Percentiles rank a stretch among this genome's conserved stretches.
Evolutionary conservation across 2,113 vertebrate species (phyloP).

Genomic region (Pao palembangensis): DNA sequence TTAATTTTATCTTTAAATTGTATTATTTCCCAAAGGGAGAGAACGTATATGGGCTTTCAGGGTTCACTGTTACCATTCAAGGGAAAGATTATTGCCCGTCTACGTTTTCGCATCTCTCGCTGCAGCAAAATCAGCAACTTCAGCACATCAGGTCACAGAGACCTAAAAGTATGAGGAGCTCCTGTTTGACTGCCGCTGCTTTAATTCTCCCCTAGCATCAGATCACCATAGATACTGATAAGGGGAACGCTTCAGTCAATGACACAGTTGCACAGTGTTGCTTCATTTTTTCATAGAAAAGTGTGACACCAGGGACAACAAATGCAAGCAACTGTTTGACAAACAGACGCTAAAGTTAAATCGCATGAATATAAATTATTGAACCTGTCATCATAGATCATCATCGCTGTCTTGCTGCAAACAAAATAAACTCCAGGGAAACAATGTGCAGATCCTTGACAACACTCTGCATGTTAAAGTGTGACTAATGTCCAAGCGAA

Average conservation of each 20-base stretch:
- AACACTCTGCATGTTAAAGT: no score
- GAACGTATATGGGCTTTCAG: neutral
- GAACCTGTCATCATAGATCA: no score
- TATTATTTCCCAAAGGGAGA: slow-evolving; percentile 5
- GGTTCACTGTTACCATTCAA: slow-evolving; percentile 13
- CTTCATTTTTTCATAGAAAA: no score
- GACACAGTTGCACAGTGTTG: slow-evolving; percentile 2
- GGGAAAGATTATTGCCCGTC: slow-evolving; percentile 9
- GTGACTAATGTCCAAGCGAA: no score
- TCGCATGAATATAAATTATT: no score
- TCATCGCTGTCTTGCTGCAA: no score
- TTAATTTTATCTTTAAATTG: neutral
- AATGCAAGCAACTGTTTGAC: no score
- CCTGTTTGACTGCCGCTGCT: slow-evolving; percentile 11
- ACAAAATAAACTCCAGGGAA: no score
- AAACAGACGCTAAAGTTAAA: no score
- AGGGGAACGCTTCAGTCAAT: slow-evolving; percentile 16
- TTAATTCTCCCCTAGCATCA: slow-evolving; percentile 4
- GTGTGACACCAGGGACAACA: no score
- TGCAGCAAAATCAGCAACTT: slow-evolving; percentile 17
- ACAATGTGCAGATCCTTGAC: no score
- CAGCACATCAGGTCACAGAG: slow-evolving; percentile 39
- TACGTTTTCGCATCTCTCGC: slow-evolving; percentile 2
- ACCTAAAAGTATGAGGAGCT: slow-evolving; percentile 8
- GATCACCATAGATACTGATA: slow-evolving; percentile 9